phyloP scores from a whole-genome alignment of 1,140 invertebrate genomes.

The Drosophila nannoptera region DNA sequence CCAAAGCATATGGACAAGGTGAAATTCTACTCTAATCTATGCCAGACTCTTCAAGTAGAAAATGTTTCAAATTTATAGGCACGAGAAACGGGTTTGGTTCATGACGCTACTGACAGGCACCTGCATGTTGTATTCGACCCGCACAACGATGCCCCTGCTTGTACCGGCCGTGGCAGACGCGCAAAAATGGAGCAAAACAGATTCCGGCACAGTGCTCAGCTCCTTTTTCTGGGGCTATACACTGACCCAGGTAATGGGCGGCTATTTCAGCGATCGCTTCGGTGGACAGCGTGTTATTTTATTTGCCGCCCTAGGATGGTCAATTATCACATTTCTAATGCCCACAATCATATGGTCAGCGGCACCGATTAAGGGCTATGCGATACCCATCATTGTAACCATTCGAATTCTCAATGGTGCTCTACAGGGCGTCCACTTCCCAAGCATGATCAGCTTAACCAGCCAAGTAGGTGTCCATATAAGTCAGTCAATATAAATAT shows the following conservation, averaged over 20 bases:
- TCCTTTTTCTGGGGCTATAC: conserved; percentile 90
- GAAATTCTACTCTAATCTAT: neutral
- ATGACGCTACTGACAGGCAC: conserved; percentile 84
- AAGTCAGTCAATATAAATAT: too few species aligned
- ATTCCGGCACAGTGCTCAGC: conserved; percentile 85
- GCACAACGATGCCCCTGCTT: conserved; percentile 85
- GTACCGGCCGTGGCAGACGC: conserved; percentile 84
- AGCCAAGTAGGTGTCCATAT: conserved; percentile 80
- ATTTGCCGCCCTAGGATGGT: conserved; percentile 84
- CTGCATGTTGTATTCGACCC: conserved; percentile 84
- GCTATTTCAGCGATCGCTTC: conserved; percentile 85
- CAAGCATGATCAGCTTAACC: conserved; percentile 86
- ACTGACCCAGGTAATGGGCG: conserved; percentile 85
- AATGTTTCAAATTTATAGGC: conserved; percentile 65
- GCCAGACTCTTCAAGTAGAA: neutral
- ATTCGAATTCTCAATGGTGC: conserved; percentile 84
- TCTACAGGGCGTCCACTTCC: conserved; percentile 86
- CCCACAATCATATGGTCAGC: conserved; percentile 84
- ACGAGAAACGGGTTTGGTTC: conserved; percentile 82
- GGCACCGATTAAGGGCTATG: conserved; percentile 80
- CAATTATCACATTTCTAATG: conserved; percentile 84
- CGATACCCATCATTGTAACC: conserved; percentile 82
- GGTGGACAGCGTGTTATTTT: conserved; percentile 85
- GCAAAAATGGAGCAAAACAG: conserved; percentile 85
- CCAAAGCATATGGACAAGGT: conserved; percentile 77